A percentile compares a stretch with the other conserved stretches of the same genome.
These are phyloP conservation scores for Poeciliopsis gracilis DNA, from an alignment of 2,797 vertebrate genomes.

Conservation along the genomic window DNA sequence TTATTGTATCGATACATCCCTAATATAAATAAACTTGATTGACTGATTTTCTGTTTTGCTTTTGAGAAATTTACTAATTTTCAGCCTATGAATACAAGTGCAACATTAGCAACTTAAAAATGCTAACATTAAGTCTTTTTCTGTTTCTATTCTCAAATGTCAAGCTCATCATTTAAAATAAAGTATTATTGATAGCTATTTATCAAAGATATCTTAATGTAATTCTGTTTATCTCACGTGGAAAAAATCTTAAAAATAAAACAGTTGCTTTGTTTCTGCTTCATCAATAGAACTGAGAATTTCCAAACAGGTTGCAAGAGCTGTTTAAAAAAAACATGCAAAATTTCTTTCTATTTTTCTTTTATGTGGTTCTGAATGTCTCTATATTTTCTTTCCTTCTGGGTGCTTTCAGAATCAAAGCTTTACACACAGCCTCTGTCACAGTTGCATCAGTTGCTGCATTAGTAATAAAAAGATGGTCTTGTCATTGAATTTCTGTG, in stretches of 20 bases:
- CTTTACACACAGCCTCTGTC: slow-evolving; percentile 23
- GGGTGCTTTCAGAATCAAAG: slow-evolving; percentile 19
- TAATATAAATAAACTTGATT: too few species aligned
- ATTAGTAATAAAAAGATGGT: slow-evolving; percentile 7
- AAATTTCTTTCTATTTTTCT: slow-evolving; percentile 1
- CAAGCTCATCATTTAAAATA: too few species aligned
- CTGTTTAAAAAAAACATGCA: slow-evolving; percentile 2
- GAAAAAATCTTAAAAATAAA: neutral
- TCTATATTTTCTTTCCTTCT: neutral
- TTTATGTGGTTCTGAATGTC: neutral
- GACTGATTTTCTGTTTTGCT: too few species aligned
- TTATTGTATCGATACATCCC: too few species aligned
- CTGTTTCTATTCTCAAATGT: neutral
- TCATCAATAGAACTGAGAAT: neutral
- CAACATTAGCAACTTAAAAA: neutral
- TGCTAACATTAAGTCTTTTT: neutral
- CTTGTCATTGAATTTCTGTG: neutral
- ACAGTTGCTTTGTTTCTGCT: neutral
- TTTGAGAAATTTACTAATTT: too few species aligned
- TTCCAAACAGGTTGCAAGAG: neutral
- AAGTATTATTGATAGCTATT: neutral
- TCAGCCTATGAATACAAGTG: neutral
- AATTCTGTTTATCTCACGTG: neutral
- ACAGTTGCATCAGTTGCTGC: slow-evolving; percentile 34
- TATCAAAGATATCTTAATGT: neutral